Base-by-base conservation (phyloP, 2,888 invertebrate genomes). In the Ethmia dodecea region DNA sequence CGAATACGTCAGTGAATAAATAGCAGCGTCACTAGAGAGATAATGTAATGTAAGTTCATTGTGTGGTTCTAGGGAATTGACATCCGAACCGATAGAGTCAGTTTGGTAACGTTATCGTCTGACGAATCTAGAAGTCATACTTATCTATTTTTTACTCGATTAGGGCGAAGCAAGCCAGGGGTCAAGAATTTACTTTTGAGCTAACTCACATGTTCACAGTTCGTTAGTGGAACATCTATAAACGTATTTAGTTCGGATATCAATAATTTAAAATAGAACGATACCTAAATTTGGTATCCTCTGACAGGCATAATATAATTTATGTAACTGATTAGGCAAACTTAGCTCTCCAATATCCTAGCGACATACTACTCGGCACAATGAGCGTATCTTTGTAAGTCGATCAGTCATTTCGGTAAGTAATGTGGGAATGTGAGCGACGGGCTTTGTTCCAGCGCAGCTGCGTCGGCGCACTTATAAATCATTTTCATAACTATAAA, bases 321-420 rank as follows among this genome's bases (percentile, higher is more conserved):
- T 22, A 22, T 20, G n/a, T 22, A 22, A 38, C 36, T 38, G 42
- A 34, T 22, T 37, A 40, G 32, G 24, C 28, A 25, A 15, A 29
- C 13, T 33, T 33, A 10, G 29, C 15, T 25, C n/a, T 14, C 24
- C 22, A 22, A 18, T 13, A 28, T 28, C 24, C 28, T 32, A 32
- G 31, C 28, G 37, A 37, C 37, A 37, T 33, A 32, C 33, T 25
- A 16, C 12, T 5, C 30, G 12, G 32, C 18, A 37, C 32, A 37
- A 37, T 37, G 30, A 33, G 14, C 14, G 32, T 39, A 39, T 39
- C 39, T 50, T 52, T 55, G 55, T 45, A 45, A 49, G 58, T 56
- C 68, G 58, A 75, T 77, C 77, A 66, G 61, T 78, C 78, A 78
- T 73, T 66, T 64, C 60, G 53, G 49, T 75, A 76, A 77, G 67